These are phyloP conservation scores for Dynastes tityus DNA, from an alignment of 2,888 invertebrate genomes.

Conservation along the genomic window DNA sequence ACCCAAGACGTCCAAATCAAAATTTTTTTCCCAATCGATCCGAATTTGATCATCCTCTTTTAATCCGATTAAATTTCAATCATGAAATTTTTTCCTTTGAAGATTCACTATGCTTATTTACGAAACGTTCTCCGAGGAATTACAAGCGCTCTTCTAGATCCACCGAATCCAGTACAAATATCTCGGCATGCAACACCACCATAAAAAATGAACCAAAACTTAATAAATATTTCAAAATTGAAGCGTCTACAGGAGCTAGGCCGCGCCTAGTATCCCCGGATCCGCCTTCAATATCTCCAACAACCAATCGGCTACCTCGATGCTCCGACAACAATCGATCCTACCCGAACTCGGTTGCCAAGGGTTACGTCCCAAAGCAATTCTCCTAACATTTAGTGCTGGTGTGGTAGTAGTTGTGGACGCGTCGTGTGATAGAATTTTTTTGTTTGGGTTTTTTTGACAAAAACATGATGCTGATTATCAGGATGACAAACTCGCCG, in stretches of 20 bases:
- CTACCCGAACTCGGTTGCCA: constrained; percentile 67
- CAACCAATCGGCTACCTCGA: constrained; percentile 60
- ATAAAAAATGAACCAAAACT: constrained; percentile 51
- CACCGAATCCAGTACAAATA: neutral
- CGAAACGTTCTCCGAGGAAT: too few relatives aligned
- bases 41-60: too few relatives aligned
- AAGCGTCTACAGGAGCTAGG: constrained; percentile 54
- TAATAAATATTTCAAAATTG: constrained; percentile 60
- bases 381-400: constrained; percentile 69
- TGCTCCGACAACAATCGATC: constrained; percentile 62
- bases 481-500: constrained; percentile 53
- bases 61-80: too few relatives aligned
- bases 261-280: constrained; percentile 52
- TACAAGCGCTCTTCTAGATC: too few relatives aligned
- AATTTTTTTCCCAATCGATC: too few relatives aligned
- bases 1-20: too few relatives aligned
- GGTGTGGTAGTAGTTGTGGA: constrained; percentile 68
- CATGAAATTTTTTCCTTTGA: too few relatives aligned
- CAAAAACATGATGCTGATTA: constrained; percentile 52
- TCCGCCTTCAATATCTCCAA: constrained; percentile 49
- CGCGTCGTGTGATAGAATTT: constrained; percentile 63
- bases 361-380: constrained; percentile 69
- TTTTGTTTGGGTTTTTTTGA: constrained; percentile 46
- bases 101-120: too few relatives aligned
- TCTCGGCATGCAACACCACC: constrained; percentile 29